Base-by-base conservation (phyloP, 2,888 invertebrate genomes). In the Automeris io region DNA sequence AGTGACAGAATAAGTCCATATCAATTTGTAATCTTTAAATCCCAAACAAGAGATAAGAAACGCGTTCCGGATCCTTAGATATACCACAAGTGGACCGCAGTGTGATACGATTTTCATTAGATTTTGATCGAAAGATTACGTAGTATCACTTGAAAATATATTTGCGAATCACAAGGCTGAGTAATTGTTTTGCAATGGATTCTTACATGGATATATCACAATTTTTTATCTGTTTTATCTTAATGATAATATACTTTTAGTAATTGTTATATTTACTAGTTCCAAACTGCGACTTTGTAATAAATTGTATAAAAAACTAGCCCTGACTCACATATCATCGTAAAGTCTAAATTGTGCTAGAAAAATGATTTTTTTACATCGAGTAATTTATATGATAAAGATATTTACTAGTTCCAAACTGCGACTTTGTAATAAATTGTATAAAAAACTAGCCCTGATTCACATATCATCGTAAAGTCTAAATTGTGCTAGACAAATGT, bases 71-170 rank as follows among this genome's bases (percentile, higher is more conserved):
- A 49, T 49, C 47, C 46, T 48, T 13, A 49, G 46, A 47, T 47
- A 47, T 47, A 40, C 36, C 35, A 46, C 43, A 47, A 53, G 52
- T 51, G 47, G 37, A 40, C 43, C 38, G 45, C 35, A 39, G 26
- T 37, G 23, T 45, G 47, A 48, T 50, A 40, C 41, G 41, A 42
- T 46, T 47, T 43, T 45, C 46, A 49, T 45, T 39, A 43, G 29
- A 32, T 40, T 33, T 37, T 36, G 40, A 40, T 40, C 36, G 33
- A 3, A 4, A 18, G 40, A 40, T 40, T 36, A 40, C 19, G 7
- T 23, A 32, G 32, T 40, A 40, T 22, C 19, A 26, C 25, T 26
- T 24, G 22, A 31, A 39, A 24, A 19, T 24, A 33, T 21, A n/a
- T 39, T 39, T 29, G 26, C 34, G 39, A 39, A 39, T 16, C 22